Conservation (phyloP, 2,113 vertebrate genomes). For the Pomatorhinus ruficollis region DNA sequence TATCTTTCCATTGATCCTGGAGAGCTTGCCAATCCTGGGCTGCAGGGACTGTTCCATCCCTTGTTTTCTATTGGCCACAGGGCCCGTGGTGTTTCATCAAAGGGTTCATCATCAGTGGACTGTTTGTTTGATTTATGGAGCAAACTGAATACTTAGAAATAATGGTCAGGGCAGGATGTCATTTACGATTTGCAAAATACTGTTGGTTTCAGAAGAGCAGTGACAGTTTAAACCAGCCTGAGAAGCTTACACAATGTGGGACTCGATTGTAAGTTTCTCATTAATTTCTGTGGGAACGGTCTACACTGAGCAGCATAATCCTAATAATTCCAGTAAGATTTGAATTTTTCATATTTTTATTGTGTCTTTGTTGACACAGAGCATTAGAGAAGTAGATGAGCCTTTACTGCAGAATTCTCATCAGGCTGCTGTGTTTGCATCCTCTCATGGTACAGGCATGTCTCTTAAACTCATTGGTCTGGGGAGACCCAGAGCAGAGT, state of each 20-base stretch:
- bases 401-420: not conserved
- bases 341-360: constrained; percentile 10
- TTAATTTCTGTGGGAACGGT: not conserved
- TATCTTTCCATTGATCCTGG: constrained; percentile 1
- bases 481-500: not conserved
- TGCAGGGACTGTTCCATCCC: not conserved
- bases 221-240: not conserved
- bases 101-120: not conserved
- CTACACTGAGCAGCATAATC: not conserved
- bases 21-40: not conserved
- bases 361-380: not conserved
- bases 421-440: not conserved
- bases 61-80: not conserved
- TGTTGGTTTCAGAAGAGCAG: not conserved
- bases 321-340: not conserved
- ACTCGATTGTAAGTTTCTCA: not conserved
- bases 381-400: not conserved
- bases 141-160: not conserved
- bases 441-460: not conserved
- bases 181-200: not conserved
- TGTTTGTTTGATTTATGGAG: constrained; percentile 24
- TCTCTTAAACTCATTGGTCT: not conserved
- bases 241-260: not conserved
- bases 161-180: not conserved
- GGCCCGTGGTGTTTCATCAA: not conserved